These are phyloP conservation scores for Riparia riparia DNA, from an alignment of 2,113 vertebrate species.

Conservation along the genomic window DNA sequence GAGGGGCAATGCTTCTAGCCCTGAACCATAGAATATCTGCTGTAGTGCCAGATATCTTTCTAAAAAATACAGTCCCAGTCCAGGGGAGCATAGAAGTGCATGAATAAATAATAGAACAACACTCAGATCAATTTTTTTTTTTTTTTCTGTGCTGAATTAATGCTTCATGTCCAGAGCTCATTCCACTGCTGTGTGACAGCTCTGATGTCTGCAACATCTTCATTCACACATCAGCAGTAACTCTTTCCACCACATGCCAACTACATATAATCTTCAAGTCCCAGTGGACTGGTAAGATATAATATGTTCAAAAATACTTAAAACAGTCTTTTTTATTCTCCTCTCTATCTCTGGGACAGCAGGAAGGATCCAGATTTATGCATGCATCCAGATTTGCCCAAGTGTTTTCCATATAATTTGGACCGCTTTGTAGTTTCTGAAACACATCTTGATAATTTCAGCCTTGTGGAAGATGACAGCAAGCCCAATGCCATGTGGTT, in stretches of 20 bases:
- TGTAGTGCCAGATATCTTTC: not conserved
- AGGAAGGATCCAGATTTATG: not conserved
- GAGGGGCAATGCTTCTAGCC: not conserved
- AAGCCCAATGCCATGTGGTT: not conserved
- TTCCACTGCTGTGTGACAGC: not conserved
- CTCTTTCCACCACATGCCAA: not conserved
- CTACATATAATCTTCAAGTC: not conserved
- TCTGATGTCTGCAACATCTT: slow-evolving; percentile 15
- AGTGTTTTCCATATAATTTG: not conserved
- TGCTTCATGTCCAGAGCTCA: not conserved
- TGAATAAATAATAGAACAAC: slow-evolving; percentile 15
- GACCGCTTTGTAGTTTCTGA: not conserved
- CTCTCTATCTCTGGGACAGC: not conserved
- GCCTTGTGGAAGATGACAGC: not conserved
- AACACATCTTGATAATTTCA: not conserved
- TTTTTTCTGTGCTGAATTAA: not conserved
- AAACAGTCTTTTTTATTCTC: not conserved
- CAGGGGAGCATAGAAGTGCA: not conserved
- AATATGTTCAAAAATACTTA: not conserved
- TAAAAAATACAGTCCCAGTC: not conserved
- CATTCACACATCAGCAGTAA: not conserved
- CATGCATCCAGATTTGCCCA: not conserved
- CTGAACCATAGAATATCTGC: not conserved
- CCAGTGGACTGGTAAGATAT: not conserved
- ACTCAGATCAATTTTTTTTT: not conserved